These are phyloP conservation scores for Emydocephalus ijimae DNA, from an alignment of 2,113 vertebrate species.

Conservation along the genomic window DNA sequence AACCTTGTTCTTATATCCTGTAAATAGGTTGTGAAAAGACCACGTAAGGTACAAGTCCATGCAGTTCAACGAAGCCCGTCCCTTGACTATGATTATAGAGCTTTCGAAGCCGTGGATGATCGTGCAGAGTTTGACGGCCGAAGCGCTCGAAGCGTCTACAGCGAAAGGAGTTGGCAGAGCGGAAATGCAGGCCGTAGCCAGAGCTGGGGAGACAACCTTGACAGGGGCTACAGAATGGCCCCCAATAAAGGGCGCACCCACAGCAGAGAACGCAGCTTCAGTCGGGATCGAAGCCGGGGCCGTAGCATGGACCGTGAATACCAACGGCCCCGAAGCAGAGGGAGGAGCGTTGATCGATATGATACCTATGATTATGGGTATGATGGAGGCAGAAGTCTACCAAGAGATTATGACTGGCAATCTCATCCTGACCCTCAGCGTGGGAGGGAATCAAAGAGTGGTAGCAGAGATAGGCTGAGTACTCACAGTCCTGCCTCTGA, in stretches of 20 bases:
- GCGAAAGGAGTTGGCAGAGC: conserved; percentile 75
- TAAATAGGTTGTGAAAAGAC: conserved; percentile 86
- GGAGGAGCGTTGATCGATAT: conserved; percentile 70
- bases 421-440: conserved; percentile 60
- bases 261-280: conserved; percentile 58
- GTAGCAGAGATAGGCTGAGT: conserved; percentile 76
- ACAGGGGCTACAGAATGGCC: conserved; percentile 69
- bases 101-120: conserved; percentile 80
- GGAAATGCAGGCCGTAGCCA: conserved; percentile 73
- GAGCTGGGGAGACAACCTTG: conserved; percentile 75
- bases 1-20: conserved; percentile 17
- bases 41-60: conserved; percentile 78
- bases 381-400: conserved; percentile 66
- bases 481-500: conserved; percentile 69
- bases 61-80: conserved; percentile 70
- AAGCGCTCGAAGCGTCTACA: conserved; percentile 82
- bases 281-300: conserved; percentile 69
- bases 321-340: conserved; percentile 70
- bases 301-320: conserved; percentile 73
- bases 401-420: conserved; percentile 56
- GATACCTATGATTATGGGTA: conserved; percentile 65
- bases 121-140: conserved; percentile 79
- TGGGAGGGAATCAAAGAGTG: conserved; percentile 49
- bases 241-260: conserved; percentile 62
- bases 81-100: conserved; percentile 73